Evolutionary conservation across 2,113 vertebrate genomes (phyloP).

Genomic region (Ardeotis arabs): DNA sequence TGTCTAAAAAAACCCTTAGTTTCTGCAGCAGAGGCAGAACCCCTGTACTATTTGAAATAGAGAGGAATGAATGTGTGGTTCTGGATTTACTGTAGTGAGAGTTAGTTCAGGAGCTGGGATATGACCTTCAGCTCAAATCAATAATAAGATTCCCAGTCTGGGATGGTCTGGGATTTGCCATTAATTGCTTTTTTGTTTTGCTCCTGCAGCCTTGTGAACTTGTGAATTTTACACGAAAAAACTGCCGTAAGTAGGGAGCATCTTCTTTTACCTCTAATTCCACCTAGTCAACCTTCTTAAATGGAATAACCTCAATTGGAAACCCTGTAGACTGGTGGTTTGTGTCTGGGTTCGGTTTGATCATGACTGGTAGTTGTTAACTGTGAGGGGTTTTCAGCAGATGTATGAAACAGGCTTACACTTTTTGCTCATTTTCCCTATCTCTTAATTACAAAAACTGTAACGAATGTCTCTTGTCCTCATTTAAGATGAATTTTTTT

Average conservation of each 20-base stretch:
- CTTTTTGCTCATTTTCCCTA: neutral
- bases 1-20: neutral
- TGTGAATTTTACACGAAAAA: conserved; percentile 78
- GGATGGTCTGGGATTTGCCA: neutral
- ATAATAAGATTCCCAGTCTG: neutral
- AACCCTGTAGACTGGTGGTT: neutral
- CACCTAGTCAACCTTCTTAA: neutral
- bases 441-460: neutral
- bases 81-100: neutral
- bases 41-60: neutral
- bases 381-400: neutral
- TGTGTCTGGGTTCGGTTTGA: neutral
- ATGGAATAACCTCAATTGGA: neutral
- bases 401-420: accelerated
- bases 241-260: conserved; percentile 82
- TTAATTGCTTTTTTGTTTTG: neutral
- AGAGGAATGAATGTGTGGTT: neutral
- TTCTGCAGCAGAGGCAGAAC: neutral
- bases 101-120: neutral
- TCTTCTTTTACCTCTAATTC: neutral
- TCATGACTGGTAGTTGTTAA: neutral
- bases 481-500: neutral
- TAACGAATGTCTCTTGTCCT: neutral
- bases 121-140: neutral
- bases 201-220: conserved; percentile 83